Percentiles rank a stretch among this genome's conserved stretches.
Evolutionary conservation across 2,888 invertebrate genomes (phyloP).

Genomic region (Resseliella maxima): DNA sequence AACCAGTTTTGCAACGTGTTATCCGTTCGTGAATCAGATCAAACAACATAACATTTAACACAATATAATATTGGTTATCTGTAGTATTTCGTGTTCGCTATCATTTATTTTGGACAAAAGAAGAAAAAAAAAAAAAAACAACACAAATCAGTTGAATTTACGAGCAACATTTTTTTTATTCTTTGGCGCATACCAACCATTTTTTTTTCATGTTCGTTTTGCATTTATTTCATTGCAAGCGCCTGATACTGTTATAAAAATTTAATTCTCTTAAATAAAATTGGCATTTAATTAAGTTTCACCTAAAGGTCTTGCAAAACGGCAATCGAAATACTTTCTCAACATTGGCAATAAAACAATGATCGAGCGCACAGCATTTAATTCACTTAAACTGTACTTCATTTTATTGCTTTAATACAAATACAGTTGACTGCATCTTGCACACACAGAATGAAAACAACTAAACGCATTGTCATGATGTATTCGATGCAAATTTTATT

Average conservation of each 20-base stretch:
- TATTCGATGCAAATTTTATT: background rate
- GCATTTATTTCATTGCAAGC: background rate
- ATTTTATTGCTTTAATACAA: background rate
- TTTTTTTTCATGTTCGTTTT: background rate
- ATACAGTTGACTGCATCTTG: background rate
- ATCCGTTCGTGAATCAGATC: background rate
- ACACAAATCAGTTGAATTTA: background rate
- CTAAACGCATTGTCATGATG: background rate
- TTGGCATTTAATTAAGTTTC: conserved; percentile 23
- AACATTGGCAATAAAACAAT: background rate
- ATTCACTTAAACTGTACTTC: conserved; percentile 9
- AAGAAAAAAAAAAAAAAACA: too few relatives aligned
- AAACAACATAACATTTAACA: conserved; percentile 2
- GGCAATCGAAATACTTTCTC: conserved; percentile 7
- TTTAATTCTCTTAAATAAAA: conserved; percentile 13
- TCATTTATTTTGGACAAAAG: background rate
- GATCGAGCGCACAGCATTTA: conserved; percentile 20
- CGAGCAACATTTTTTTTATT: background rate
- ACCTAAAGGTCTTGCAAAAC: background rate
- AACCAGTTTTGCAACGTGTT: background rate
- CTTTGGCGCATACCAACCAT: background rate
- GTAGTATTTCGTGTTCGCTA: background rate
- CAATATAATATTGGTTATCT: background rate
- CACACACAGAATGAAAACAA: background rate
- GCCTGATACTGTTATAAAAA: background rate